Evolutionary conservation across 2,888 invertebrate species (phyloP).

Genomic region (Drosophila niveifrons): DNA sequence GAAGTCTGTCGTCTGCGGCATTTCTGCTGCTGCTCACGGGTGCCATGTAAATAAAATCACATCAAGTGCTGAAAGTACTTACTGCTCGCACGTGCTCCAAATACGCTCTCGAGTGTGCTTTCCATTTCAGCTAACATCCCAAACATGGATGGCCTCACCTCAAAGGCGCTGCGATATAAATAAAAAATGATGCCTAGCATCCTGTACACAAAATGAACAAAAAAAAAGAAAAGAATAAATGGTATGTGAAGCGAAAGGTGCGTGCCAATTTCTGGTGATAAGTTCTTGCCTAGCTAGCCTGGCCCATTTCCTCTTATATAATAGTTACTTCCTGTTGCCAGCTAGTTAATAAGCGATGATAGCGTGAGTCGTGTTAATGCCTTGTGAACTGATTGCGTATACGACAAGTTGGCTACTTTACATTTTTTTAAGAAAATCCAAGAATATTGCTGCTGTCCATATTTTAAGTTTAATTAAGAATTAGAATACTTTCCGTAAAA

Average conservation of each 20-base stretch:
- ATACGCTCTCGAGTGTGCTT: conserved; percentile 76
- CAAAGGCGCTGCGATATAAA: conserved; percentile 61
- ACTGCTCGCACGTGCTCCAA: conserved; percentile 70
- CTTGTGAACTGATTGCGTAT: not conserved
- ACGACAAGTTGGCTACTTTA: not conserved
- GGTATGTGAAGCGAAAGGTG: conserved; percentile 56
- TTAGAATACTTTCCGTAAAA: no score
- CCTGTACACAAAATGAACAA: conserved; percentile 25
- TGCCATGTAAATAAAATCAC: conserved; percentile 72
- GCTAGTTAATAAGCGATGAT: conserved; percentile 41
- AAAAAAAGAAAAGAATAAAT: conserved; percentile 21
- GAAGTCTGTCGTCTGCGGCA: conserved; percentile 44
- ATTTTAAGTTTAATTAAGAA: no score
- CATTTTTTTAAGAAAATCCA: no score
- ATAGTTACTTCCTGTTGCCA: conserved; percentile 68
- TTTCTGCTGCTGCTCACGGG: conserved; percentile 42
- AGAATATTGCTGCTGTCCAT: no score
- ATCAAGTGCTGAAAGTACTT: conserved; percentile 64
- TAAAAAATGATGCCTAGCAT: conserved; percentile 71
- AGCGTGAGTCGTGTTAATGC: conserved; percentile 41
- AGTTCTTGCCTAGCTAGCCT: conserved; percentile 47
- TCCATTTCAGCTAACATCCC: conserved; percentile 72
- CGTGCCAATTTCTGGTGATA: conserved; percentile 60
- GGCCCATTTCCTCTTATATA: conserved; percentile 70
- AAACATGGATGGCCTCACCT: conserved; percentile 23